phyloP scores from a whole-genome alignment of 2,888 invertebrate species.

The Thumatha senex region DNA sequence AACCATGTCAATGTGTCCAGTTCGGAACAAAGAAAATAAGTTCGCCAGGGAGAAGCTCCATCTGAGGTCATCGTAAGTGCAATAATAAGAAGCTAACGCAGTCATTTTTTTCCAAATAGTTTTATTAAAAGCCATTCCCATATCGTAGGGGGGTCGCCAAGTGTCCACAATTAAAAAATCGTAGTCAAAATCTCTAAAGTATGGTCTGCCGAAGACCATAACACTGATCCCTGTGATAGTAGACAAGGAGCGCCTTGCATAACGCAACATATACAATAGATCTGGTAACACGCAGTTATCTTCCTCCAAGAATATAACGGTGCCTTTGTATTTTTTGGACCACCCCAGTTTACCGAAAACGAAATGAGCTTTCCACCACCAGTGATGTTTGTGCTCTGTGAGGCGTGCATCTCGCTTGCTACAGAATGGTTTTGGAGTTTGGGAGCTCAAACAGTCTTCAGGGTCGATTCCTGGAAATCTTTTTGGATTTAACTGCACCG shows the following conservation, averaged over 20 bases:
- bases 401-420: slow-evolving; percentile 38
- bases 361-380: slow-evolving; percentile 60
- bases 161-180: slow-evolving; percentile 42
- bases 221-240: slow-evolving; percentile 40
- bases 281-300: slow-evolving; percentile 53
- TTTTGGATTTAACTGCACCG: slow-evolving; percentile 49
- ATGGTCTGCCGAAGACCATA: slow-evolving; percentile 46
- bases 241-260: slow-evolving; percentile 29
- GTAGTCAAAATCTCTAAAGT: slow-evolving; percentile 28
- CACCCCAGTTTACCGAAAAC: slow-evolving; percentile 43
- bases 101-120: slow-evolving; percentile 47
- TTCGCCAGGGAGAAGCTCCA: slow-evolving; percentile 57
- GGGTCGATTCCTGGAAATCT: slow-evolving; percentile 46
- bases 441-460: slow-evolving; percentile 29
- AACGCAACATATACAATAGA: slow-evolving; percentile 45
- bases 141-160: slow-evolving; percentile 51
- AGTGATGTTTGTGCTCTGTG: slow-evolving; percentile 54
- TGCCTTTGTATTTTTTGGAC: slow-evolving; percentile 30
- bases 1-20: slow-evolving; percentile 40
- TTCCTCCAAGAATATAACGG: slow-evolving; percentile 53
- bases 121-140: slow-evolving; percentile 53
- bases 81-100: slow-evolving; percentile 36
- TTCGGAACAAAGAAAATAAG: slow-evolving; percentile 33
- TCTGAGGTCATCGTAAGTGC: slow-evolving; percentile 50
- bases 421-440: slow-evolving; percentile 14